Evolutionary conservation across 2,113 vertebrate species (phyloP).

Genomic region (Platichthys stellatus): DNA sequence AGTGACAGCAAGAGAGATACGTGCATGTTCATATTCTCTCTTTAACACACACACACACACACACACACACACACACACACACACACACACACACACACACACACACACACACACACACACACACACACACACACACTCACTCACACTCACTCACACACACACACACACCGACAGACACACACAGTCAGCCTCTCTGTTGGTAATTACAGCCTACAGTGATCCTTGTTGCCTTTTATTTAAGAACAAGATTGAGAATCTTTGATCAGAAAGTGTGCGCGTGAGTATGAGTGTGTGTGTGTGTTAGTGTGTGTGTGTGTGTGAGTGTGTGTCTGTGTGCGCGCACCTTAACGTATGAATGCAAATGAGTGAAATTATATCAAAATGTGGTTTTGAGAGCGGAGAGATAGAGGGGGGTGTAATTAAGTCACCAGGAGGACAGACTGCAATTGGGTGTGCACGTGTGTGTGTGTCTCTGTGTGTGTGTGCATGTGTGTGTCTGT

Average conservation of each 20-base stretch:
- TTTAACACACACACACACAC: too few relatives aligned
- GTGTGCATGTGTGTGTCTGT: neutral
- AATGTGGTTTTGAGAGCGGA: conserved; percentile 65
- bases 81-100: conserved; percentile 12
- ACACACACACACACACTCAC: too few relatives aligned
- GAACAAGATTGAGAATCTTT: conserved; percentile 61
- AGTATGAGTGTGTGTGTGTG: conserved; percentile 62
- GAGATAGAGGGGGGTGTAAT: conserved; percentile 50
- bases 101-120: too few relatives aligned
- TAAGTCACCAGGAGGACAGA: conserved; percentile 56
- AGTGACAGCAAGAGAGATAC: too few relatives aligned
- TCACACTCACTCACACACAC: too few relatives aligned
- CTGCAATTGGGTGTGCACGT: conserved; percentile 16
- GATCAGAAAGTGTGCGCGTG: conserved; percentile 79
- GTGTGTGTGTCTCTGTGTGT: conserved; percentile 16
- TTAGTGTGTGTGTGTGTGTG: conserved; percentile 70
- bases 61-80: neutral
- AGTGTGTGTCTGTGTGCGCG: conserved; percentile 31
- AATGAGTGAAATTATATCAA: conserved; percentile 70
- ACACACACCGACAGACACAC: neutral
- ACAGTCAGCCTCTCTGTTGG: conserved; percentile 25
- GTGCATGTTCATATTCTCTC: too few relatives aligned
- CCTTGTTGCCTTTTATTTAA: conserved; percentile 56
- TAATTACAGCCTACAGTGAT: conserved; percentile 62
- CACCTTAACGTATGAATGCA: conserved; percentile 49